Evolutionary conservation across 2,797 vertebrate genomes (phyloP).

Genomic region (Momotus momota): DNA sequence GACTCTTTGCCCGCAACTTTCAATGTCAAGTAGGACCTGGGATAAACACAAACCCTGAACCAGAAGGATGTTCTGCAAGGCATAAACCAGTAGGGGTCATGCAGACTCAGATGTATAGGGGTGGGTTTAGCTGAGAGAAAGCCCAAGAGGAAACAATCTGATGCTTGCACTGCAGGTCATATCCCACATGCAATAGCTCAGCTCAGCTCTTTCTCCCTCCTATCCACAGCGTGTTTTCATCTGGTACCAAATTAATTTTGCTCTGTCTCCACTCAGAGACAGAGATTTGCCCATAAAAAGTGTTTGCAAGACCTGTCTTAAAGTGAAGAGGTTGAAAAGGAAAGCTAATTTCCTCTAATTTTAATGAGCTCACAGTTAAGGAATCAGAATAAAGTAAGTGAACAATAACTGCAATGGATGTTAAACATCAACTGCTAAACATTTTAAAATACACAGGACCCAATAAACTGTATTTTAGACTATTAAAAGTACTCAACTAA

Average conservation of each 20-base stretch:
- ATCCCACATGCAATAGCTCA: accelerated
- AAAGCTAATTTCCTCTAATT: neutral
- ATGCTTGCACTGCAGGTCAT: neutral
- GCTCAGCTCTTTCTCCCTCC: neutral
- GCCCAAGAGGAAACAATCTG: neutral
- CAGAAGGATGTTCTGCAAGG: neutral
- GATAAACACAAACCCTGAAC: neutral
- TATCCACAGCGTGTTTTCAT: neutral
- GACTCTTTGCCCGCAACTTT: neutral
- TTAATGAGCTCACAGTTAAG: neutral
- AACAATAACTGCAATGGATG: neutral
- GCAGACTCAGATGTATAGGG: neutral
- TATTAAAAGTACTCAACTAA: neutral
- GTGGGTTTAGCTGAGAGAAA: neutral
- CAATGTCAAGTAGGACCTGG: neutral
- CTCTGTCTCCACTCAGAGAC: neutral
- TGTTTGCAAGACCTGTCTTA: neutral
- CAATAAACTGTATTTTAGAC: neutral
- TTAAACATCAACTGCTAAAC: neutral
- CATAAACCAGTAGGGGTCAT: neutral
- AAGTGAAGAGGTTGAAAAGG: neutral
- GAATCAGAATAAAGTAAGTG: neutral
- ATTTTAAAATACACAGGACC: neutral
- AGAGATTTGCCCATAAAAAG: neutral
- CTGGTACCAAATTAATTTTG: neutral